A percentile compares a stretch with the other conserved stretches of the same genome.
Conservation (phyloP, 2,113 vertebrate species). For the Artemisiospiza belli region DNA sequence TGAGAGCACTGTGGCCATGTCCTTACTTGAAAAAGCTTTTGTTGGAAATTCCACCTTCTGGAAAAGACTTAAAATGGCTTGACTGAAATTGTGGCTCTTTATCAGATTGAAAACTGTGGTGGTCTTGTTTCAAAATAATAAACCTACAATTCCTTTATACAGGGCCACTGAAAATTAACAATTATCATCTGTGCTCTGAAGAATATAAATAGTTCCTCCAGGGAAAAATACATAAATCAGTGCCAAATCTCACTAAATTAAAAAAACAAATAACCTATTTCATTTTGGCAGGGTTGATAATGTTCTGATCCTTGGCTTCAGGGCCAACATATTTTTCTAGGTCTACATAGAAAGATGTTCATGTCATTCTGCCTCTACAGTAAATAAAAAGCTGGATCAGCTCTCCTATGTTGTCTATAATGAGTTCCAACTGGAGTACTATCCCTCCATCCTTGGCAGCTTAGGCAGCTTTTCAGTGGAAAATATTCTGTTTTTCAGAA, state of each 20-base stretch:
- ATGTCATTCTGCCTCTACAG: conserved; percentile 39
- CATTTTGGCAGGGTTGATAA: conserved; percentile 47
- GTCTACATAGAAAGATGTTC: conserved; percentile 54
- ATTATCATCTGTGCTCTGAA: conserved; percentile 6
- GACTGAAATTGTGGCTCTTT: background rate
- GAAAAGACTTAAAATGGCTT: background rate
- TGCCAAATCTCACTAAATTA: conserved; percentile 45
- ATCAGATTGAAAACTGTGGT: background rate
- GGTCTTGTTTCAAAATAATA: background rate
- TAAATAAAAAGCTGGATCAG: conserved; percentile 64
- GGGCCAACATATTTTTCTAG: conserved; percentile 46
- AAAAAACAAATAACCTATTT: conserved; percentile 58
- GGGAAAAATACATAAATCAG: background rate
- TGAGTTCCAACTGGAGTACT: conserved; percentile 53
- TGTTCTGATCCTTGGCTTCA: conserved; percentile 53
- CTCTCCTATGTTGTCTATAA: conserved; percentile 36
- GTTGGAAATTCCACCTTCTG: background rate
- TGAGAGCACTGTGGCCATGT: background rate
- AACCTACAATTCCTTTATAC: background rate
- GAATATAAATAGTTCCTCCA: conserved; percentile 29
- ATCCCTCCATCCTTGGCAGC: conserved; percentile 39
- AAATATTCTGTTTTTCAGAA: background rate
- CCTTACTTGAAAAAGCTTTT: background rate
- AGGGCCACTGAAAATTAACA: conserved; percentile 10
- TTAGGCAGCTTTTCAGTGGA: conserved; percentile 20